phyloP scores from a whole-genome alignment of 2,113 vertebrate genomes.

The Capreolus pygargus region DNA sequence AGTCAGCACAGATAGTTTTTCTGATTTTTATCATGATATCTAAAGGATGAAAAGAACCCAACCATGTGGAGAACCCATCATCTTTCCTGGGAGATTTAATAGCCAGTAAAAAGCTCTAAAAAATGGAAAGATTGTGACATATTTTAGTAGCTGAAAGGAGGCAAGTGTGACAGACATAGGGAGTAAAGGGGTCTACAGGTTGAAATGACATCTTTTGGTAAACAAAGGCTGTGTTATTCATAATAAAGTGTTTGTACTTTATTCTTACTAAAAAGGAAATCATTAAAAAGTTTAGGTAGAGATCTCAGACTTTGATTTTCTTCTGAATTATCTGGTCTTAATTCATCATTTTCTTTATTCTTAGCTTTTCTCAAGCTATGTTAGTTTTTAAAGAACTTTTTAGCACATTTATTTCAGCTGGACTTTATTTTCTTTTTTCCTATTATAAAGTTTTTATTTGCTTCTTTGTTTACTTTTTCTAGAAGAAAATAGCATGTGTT shows the following conservation, averaged over 20 bases:
- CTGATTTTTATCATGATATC: neutral
- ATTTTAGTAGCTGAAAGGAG: neutral
- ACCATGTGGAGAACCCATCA: neutral
- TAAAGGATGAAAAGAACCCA: neutral
- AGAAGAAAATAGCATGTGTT: neutral
- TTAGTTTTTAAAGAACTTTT: neutral
- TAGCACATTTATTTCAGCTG: neutral
- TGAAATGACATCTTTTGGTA: neutral
- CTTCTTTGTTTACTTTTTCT: neutral
- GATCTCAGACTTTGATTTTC: neutral
- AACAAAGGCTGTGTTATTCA: neutral
- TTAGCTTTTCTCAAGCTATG: neutral
- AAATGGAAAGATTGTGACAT: neutral
- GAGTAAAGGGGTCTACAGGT: neutral
- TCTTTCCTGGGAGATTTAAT: neutral
- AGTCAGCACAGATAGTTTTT: neutral
- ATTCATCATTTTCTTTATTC: neutral
- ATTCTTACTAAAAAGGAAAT: neutral
- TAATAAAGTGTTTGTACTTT: neutral
- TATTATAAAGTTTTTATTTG: neutral
- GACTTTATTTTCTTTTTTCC: neutral
- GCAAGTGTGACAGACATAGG: neutral
- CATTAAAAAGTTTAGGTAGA: neutral
- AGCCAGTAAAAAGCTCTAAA: neutral
- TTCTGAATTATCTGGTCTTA: neutral